Evolutionary conservation across 2,797 vertebrate species (phyloP).

Genomic region (Tiaroga cobitis): DNA sequence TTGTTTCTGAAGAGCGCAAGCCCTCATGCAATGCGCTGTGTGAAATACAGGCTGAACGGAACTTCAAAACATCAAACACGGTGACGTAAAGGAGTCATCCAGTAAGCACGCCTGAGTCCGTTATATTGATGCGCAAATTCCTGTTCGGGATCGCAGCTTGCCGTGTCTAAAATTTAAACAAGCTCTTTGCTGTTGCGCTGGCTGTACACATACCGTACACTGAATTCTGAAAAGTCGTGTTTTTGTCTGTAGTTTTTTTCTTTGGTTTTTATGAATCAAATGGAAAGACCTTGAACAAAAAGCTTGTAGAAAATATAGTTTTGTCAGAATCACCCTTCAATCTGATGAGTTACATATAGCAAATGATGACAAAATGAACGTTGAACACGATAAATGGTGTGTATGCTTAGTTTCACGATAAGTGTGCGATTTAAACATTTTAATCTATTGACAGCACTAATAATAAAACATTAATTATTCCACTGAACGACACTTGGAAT

Average conservation of each 20-base stretch:
- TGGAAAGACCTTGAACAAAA: not conserved
- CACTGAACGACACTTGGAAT: not conserved
- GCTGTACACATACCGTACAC: too few relatives aligned
- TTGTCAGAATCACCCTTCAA: not conserved
- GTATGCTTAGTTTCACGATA: not conserved
- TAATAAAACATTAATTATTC: not conserved
- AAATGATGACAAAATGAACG: not conserved
- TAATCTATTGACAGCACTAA: not conserved
- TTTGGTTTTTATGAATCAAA: not conserved
- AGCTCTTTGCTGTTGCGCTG: too few relatives aligned
- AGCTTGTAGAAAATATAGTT: not conserved
- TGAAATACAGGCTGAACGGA: too few relatives aligned
- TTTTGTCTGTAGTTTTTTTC: too few relatives aligned
- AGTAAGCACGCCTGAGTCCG: too few relatives aligned
- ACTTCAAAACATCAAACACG: not conserved
- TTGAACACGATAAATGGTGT: not conserved
- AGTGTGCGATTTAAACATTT: not conserved
- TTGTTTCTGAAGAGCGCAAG: not conserved
- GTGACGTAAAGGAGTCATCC: too few relatives aligned
- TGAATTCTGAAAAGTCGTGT: too few relatives aligned
- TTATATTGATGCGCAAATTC: too few relatives aligned
- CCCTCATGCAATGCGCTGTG: too few relatives aligned
- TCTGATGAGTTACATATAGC: not conserved
- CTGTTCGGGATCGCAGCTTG: too few relatives aligned
- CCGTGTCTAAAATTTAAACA: too few relatives aligned